These are phyloP conservation scores for Lucinisca nassula DNA, from an alignment of 2,888 invertebrate genomes.

Conservation along the genomic window DNA sequence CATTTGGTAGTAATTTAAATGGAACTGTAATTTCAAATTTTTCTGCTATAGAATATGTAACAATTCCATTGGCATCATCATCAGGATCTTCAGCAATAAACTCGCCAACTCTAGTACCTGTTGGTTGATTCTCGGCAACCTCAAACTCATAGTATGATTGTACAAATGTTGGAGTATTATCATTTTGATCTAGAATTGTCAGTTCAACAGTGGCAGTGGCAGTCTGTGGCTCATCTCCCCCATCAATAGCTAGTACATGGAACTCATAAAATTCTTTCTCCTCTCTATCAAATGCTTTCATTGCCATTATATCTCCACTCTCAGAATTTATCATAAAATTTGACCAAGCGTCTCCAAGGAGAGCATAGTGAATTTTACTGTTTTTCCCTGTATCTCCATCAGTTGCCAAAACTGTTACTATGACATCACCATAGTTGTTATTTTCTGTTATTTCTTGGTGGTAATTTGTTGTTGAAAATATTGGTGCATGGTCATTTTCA, in stretches of 20 bases:
- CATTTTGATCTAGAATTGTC: conserved; percentile 78
- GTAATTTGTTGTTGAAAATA: conserved; percentile 75
- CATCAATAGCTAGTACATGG: conserved; percentile 78
- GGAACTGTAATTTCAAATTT: conserved; percentile 63
- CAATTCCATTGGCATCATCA: conserved; percentile 75
- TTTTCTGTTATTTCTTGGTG: conserved; percentile 80
- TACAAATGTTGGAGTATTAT: conserved; percentile 77
- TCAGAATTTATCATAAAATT: conserved; percentile 75
- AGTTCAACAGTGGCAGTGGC: conserved; percentile 75
- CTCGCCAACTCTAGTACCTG: conserved; percentile 69
- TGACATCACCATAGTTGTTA: conserved; percentile 77
- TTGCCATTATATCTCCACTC: conserved; percentile 76
- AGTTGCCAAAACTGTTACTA: conserved; percentile 79
- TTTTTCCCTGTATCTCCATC: conserved; percentile 80
- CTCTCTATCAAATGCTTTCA: conserved; percentile 80
- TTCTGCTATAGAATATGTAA: conserved; percentile 69
- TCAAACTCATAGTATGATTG: conserved; percentile 73
- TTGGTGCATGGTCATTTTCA: conserved; percentile 85
- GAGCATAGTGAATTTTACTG: conserved; percentile 75
- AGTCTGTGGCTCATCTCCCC: conserved; percentile 74
- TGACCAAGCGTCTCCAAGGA: conserved; percentile 71
- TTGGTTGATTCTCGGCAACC: conserved; percentile 75
- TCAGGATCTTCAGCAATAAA: conserved; percentile 78
- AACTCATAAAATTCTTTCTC: conserved; percentile 71
- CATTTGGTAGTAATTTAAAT: conserved; percentile 77